Evolutionary conservation across 2,888 invertebrate species (phyloP).

Genomic region (Cosmia pyralina): DNA sequence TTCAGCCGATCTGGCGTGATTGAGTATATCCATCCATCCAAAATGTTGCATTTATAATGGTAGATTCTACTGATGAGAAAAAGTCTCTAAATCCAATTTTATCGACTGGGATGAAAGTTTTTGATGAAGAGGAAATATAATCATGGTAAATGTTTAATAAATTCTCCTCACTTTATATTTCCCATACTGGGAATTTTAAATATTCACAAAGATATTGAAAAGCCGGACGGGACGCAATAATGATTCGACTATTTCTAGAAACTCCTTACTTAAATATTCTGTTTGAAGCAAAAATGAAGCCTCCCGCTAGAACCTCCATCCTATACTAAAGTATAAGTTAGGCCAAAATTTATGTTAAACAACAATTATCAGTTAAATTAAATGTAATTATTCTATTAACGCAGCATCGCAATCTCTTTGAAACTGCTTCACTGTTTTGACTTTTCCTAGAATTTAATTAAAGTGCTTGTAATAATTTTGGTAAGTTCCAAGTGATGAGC

Average conservation of each 20-base stretch:
- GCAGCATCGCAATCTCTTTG: slow-evolving; percentile 50
- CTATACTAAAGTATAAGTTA: slow-evolving; percentile 21
- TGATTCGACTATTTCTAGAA: not conserved
- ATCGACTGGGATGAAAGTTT: not conserved
- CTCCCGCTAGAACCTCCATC: not conserved
- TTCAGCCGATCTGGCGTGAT: no score
- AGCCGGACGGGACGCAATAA: not conserved
- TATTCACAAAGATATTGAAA: not conserved
- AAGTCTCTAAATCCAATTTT: not conserved
- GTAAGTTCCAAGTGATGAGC: slow-evolving; percentile 7
- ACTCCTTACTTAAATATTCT: slow-evolving; percentile 2
- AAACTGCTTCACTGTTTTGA: slow-evolving; percentile 46
- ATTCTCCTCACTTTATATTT: not conserved
- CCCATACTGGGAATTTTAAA: not conserved
- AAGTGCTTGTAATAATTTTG: slow-evolving; percentile 53
- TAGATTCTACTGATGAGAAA: not conserved
- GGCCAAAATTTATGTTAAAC: slow-evolving; percentile 23
- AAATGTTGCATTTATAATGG: no score
- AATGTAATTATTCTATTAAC: slow-evolving; percentile 44
- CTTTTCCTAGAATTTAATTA: slow-evolving; percentile 62
- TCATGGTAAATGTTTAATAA: not conserved
- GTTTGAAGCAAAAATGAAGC: not conserved
- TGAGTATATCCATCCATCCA: no score
- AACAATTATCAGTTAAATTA: slow-evolving; percentile 43
- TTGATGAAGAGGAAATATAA: not conserved